Percentiles rank a stretch among this genome's conserved stretches.
phyloP scores from a whole-genome alignment of 2,888 invertebrate genomes.

The Shargacucullia verbasci region DNA sequence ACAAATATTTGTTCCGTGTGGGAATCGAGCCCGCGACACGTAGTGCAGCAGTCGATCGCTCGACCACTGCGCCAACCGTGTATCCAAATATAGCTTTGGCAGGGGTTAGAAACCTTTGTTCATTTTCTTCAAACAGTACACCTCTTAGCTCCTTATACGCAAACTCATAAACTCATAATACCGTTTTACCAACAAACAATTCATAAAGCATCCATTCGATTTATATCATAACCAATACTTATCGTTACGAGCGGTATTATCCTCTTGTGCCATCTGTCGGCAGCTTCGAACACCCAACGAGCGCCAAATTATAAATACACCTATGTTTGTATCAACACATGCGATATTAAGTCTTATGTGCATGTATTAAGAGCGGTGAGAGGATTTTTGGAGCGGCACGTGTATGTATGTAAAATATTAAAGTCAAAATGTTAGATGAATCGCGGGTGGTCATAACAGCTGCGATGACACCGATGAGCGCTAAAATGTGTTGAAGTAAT shows the following conservation, averaged over 20 bases:
- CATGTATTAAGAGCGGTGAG: constrained; percentile 17
- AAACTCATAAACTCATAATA: constrained; percentile 38
- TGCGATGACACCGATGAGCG: constrained; percentile 69
- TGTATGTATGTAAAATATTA: constrained; percentile 57
- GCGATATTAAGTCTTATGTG: constrained; percentile 51
- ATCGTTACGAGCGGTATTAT: constrained; percentile 73
- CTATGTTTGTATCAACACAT: neutral
- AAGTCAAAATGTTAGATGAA: constrained; percentile 75
- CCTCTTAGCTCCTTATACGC: constrained; percentile 3
- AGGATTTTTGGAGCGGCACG: constrained; percentile 3
- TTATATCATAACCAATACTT: constrained; percentile 72
- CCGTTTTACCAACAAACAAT: constrained; percentile 73
- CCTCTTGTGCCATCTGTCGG: constrained; percentile 82
- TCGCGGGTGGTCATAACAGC: constrained; percentile 84
- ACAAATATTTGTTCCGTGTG: no score
- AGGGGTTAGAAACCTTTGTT: no score
- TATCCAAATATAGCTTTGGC: no score
- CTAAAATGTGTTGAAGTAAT: constrained; percentile 70
- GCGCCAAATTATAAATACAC: constrained; percentile 32
- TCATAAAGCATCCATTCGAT: constrained; percentile 67
- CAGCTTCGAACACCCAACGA: constrained; percentile 57
- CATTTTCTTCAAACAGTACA: neutral
- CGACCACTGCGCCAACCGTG: no score
- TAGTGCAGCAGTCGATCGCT: no score
- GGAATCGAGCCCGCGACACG: no score